These are phyloP conservation scores for Palaemon carinicauda DNA, from an alignment of 1,140 invertebrate species.

Conservation along the genomic window DNA sequence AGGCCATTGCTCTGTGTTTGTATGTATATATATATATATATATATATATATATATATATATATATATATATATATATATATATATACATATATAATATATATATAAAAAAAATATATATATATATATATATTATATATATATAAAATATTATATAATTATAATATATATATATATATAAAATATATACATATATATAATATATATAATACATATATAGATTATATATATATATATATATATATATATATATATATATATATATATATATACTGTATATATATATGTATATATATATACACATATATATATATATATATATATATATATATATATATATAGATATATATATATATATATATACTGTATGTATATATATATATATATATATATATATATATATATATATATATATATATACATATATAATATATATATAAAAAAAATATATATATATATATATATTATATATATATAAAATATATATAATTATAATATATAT, in stretches of 20 bases:
- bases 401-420: background rate
- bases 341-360: too few relatives aligned
- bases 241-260: background rate
- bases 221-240: background rate
- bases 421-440: background rate
- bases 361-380: background rate
- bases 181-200: background rate
- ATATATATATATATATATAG: background rate
- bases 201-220: background rate
- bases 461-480: background rate
- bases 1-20: too few relatives aligned
- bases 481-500: background rate
- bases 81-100: background rate
- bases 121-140: too few relatives aligned
- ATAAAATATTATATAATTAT: too few relatives aligned
- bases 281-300: background rate
- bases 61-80: background rate
- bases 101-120: background rate
- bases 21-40: background rate
- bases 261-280: background rate
- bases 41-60: background rate
- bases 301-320: background rate
- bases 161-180: background rate
- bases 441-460: background rate
- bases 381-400: background rate